Evolutionary conservation across 1,140 invertebrate genomes (phyloP).

Genomic region (Drosophila varians): DNA sequence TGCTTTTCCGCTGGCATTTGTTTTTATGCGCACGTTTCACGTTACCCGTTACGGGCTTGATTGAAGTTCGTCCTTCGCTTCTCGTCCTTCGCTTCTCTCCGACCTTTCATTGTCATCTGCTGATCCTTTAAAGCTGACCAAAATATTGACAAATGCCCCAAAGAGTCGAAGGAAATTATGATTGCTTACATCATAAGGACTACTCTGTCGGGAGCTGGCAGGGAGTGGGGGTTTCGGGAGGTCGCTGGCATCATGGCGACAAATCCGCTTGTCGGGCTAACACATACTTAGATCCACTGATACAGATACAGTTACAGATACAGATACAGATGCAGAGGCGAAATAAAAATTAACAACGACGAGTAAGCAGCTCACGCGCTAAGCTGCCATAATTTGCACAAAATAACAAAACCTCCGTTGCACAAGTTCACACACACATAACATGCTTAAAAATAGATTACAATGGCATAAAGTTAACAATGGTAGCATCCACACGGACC

Average conservation of each 20-base stretch:
- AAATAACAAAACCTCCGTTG: constrained; percentile 47
- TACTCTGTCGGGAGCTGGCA: constrained; percentile 5
- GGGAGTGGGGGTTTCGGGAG: background rate
- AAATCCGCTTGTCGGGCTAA: constrained; percentile 66
- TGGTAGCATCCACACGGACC: constrained; percentile 28
- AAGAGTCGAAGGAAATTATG: constrained; percentile 42
- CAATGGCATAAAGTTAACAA: constrained; percentile 78
- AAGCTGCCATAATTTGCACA: constrained; percentile 71
- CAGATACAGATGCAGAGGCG: constrained; percentile 23
- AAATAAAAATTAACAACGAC: constrained; percentile 58
- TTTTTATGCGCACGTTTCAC: constrained; percentile 68
- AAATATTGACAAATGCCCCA: constrained; percentile 20
- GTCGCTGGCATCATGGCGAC: constrained; percentile 50
- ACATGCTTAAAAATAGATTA: constrained; percentile 77
- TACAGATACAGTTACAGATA: constrained; percentile 30
- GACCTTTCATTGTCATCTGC: background rate
- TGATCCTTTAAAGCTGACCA: constrained; percentile 29
- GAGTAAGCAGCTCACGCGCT: constrained; percentile 68
- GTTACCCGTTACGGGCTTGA: constrained; percentile 48
- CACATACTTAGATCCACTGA: constrained; percentile 23
- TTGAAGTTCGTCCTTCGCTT: constrained; percentile 29
- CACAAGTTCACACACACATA: constrained; percentile 41
- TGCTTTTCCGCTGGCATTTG: constrained; percentile 70
- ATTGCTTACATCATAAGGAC: constrained; percentile 30
- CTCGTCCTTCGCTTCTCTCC: background rate